Percentiles rank a stretch among this genome's conserved stretches.
Conservation (phyloP, 2,113 vertebrate species). For the Ictalurus furcatus region DNA sequence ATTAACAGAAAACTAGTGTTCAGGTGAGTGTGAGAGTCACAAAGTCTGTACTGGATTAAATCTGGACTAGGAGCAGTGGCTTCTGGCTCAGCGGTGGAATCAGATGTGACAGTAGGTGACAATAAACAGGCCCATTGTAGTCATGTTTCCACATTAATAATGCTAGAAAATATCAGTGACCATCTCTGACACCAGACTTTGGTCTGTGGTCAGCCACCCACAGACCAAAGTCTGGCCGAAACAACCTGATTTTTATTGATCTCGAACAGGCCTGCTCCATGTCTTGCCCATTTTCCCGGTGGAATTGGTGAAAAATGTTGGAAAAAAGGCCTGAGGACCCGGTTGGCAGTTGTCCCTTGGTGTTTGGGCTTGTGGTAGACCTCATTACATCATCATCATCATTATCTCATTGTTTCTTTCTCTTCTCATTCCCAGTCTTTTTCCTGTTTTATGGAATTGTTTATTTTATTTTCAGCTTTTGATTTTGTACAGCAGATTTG, state of each 20-base stretch:
- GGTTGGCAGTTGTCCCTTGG: constrained; percentile 28
- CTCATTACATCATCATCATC: constrained; percentile 44
- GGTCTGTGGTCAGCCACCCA: background rate
- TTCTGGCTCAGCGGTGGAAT: background rate
- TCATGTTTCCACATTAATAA: constrained; percentile 5
- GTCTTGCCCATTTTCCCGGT: background rate
- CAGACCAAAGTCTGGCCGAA: constrained; percentile 20
- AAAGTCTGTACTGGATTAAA: background rate
- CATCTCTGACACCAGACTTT: background rate
- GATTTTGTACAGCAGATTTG: constrained; percentile 31
- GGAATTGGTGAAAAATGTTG: constrained; percentile 3
- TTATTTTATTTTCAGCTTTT: constrained; percentile 49
- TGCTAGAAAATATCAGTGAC: background rate
- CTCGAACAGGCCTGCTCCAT: constrained; percentile 8
- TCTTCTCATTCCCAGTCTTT: constrained; percentile 44
- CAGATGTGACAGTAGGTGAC: background rate
- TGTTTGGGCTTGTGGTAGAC: constrained; percentile 37
- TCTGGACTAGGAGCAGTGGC: background rate
- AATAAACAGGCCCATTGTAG: background rate
- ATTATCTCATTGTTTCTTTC: constrained; percentile 21
- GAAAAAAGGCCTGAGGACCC: constrained; percentile 15
- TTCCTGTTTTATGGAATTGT: constrained; percentile 39
- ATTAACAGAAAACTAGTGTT: background rate
- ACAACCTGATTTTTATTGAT: constrained; percentile 33
- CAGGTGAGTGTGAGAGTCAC: background rate